Percentiles rank a stretch among this genome's conserved stretches.
phyloP scores from a whole-genome alignment of 2,888 invertebrate species.

The Ormyrus rosae region DNA sequence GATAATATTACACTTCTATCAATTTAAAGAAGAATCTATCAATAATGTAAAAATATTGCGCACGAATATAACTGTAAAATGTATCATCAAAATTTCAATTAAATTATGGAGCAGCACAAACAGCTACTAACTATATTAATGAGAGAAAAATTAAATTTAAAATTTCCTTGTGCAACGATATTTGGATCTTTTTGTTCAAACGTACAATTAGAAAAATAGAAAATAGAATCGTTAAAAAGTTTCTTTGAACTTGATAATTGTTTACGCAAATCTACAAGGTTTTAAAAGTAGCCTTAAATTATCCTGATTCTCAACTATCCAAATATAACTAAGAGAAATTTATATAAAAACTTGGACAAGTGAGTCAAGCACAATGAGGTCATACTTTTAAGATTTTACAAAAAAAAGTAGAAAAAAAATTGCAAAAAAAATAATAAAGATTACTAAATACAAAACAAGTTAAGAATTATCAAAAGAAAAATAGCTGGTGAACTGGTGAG shows the following conservation, averaged over 20 bases:
- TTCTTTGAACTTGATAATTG: background rate
- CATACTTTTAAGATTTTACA: slow-evolving; percentile 35
- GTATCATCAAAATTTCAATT: slow-evolving; percentile 19
- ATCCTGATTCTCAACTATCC: background rate
- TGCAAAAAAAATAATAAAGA: slow-evolving; percentile 25
- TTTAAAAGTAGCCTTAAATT: slow-evolving; percentile 20
- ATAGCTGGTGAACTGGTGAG: background rate
- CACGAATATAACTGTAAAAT: slow-evolving; percentile 25
- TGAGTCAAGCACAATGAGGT: slow-evolving; percentile 4
- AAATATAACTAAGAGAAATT: slow-evolving; percentile 10
- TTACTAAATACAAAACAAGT: slow-evolving; percentile 14
- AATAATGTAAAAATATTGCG: slow-evolving; percentile 43
- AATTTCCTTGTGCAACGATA: too few species aligned
- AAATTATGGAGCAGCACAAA: too few species aligned
- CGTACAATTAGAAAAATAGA: too few species aligned
- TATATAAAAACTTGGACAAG: slow-evolving; percentile 35
- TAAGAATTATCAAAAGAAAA: background rate
- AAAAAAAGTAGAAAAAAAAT: slow-evolving; percentile 41
- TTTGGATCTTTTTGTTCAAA: too few species aligned
- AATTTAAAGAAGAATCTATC: slow-evolving; percentile 42
- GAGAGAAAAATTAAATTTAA: too few species aligned
- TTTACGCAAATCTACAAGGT: slow-evolving; percentile 3
- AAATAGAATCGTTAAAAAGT: too few species aligned
- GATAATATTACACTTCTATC: slow-evolving; percentile 35
- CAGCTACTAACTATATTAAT: too few species aligned